These are phyloP conservation scores for Zapus hudsonius DNA, from an alignment of 2,113 vertebrate genomes.

Conservation along the genomic window DNA sequence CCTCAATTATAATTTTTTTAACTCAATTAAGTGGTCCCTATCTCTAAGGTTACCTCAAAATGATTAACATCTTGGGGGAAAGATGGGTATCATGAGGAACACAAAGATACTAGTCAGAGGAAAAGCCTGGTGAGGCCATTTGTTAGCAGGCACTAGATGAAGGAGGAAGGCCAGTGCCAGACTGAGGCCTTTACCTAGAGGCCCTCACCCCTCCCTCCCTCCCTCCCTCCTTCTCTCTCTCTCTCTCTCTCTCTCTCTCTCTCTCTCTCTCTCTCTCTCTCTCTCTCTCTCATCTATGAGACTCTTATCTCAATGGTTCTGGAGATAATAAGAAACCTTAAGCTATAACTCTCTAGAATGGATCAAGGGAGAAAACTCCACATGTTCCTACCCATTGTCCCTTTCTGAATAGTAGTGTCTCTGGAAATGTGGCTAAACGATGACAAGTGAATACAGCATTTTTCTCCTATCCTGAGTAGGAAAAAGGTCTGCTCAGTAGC, in stretches of 20 bases:
- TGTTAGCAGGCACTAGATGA: neutral
- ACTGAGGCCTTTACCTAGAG: neutral
- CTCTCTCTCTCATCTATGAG: neutral
- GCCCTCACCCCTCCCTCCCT: neutral
- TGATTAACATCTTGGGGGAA: neutral
- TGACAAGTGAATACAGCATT: neutral
- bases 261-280: neutral
- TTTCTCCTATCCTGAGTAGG: neutral
- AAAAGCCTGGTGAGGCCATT: neutral
- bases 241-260: neutral
- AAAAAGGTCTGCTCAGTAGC: too few species aligned
- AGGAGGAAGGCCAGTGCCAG: neutral
- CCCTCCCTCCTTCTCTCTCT: too few species aligned
- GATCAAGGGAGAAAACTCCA: neutral
- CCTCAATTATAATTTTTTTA: slow-evolving; percentile 1
- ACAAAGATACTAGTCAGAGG: neutral
- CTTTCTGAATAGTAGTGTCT: neutral
- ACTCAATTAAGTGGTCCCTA: slow-evolving; percentile 27
- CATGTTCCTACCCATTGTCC: neutral
- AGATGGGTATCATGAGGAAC: neutral
- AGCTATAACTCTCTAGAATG: neutral
- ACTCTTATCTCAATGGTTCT: neutral
- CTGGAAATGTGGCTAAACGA: neutral
- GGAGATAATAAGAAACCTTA: neutral
- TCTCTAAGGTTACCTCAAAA: slow-evolving; percentile 6